Evolutionary conservation across 2,113 vertebrate species (phyloP), one percentile per base, ranked within the genome.

Genomic region (Setophaga coronata): DNA sequence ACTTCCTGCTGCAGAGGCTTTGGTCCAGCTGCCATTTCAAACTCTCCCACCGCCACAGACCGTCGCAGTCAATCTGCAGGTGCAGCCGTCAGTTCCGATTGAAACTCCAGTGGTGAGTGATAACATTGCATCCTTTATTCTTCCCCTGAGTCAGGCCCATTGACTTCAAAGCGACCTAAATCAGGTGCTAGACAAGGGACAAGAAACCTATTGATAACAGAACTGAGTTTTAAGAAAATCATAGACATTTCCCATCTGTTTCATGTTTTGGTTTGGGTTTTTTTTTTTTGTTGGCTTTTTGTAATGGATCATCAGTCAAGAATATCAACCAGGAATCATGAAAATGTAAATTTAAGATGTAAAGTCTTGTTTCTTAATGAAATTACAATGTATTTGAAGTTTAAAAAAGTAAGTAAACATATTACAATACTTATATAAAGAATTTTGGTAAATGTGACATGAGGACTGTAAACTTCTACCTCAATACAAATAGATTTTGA

Each of bases 21-120:
- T 99, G 95, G 98, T 99, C 96, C 99, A 99, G 97, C 98, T 99
- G 97, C 99, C 99, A 18, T 99, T 99, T 98, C 98, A 99, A 97
- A 98, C 98, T 93, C 98, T 99, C 82, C 98, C 99, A 9, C 99
- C 99, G 40, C 99, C 99, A 19, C 99, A 99, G 97, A 99, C 99
- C 4, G 99, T 99, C 71, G 99, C 99, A 36, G 99, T 99, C n/a
- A 99, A 99, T 90, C 98, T 99, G 36, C 99, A 99, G 95, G 98
- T 99, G 73, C 99, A 99, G 50, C 97, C 98, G 1, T 95, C 97
- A 1, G 97, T 98, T 91, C 97, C 97, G 14, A 97, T 97, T 78
- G 98, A 98, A 90, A 96, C 98, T 64, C 98, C 98, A 65, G 97
- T 98, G 97, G 99, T 99, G 97, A 99, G 99, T 97, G 61, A 43